These are phyloP conservation scores for Zaprionus camerounensis DNA, from an alignment of 1,140 invertebrate species.

Conservation along the genomic window DNA sequence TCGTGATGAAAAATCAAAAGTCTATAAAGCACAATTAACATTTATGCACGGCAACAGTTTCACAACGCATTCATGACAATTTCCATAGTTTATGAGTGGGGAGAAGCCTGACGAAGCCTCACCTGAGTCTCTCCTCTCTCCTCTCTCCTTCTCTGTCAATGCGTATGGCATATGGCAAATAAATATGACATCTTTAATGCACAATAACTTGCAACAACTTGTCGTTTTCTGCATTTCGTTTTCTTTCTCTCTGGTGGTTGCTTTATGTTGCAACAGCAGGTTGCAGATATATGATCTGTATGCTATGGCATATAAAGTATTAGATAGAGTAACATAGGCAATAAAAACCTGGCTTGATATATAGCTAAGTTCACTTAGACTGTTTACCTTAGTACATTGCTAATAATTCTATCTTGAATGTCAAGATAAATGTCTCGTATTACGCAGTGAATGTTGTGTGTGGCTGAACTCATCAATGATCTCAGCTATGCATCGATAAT, in stretches of 20 bases:
- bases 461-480: constrained; percentile 24
- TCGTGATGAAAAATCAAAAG: constrained; percentile 57
- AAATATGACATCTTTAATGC: constrained; percentile 52
- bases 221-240: constrained; percentile 28
- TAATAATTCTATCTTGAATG: not conserved
- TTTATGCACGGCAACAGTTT: constrained; percentile 49
- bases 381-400: not conserved
- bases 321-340: not conserved
- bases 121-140: not conserved
- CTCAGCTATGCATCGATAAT: constrained; percentile 21
- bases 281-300: not conserved
- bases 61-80: constrained; percentile 32
- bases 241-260: not conserved
- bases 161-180: constrained; percentile 38
- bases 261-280: not conserved
- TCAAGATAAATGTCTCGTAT: not conserved
- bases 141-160: not conserved
- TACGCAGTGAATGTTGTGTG: not conserved
- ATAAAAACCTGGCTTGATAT: not conserved
- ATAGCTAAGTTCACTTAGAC: not conserved
- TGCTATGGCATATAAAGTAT: not conserved
- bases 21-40: constrained; percentile 71
- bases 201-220: constrained; percentile 20
- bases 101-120: not conserved
- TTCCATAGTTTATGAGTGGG: constrained; percentile 27